Conservation (phyloP, 92 coral and sea anemone species). For the Paragorgia papillata region DNA sequence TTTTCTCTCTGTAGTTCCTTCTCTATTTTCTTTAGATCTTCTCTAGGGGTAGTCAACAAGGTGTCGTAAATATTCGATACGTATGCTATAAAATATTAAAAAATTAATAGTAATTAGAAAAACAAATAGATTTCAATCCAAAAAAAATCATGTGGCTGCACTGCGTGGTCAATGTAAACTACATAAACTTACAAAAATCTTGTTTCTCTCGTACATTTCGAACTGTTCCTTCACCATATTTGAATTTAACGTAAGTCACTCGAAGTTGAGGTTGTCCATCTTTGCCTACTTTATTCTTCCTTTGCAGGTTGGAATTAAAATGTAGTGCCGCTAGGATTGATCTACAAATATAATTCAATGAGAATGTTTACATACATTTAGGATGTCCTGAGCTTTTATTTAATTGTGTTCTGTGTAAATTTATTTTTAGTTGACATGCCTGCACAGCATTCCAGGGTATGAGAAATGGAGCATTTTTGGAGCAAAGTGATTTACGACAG, state of each 20-base stretch:
- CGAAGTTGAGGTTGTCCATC: constrained; percentile 6
- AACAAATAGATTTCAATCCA: background rate
- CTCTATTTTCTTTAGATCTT: constrained; percentile 46
- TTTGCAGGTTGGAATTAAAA: background rate
- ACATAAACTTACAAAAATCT: constrained; percentile 2
- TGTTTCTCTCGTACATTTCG: constrained; percentile 6
- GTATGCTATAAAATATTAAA: constrained; percentile 63
- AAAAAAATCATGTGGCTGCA: background rate
- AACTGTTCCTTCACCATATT: constrained; percentile 9
- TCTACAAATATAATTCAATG: background rate
- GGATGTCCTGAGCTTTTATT: background rate
- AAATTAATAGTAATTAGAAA: too few species aligned
- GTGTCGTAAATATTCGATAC: constrained; percentile 55
- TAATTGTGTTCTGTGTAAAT: background rate
- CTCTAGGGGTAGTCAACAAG: constrained; percentile 48
- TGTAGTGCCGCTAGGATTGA: constrained; percentile 14
- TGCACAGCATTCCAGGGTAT: constrained; percentile 23
- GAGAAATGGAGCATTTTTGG: constrained; percentile 15
- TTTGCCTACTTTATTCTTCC: background rate
- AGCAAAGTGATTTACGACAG: constrained; percentile 18
- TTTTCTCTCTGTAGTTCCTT: constrained; percentile 26
- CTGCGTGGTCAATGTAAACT: background rate
- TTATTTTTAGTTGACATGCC: background rate
- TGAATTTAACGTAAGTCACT: constrained; percentile 1
- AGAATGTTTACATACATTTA: background rate